Percentiles rank a stretch among this genome's conserved stretches.
Evolutionary conservation across 2,113 vertebrate species (phyloP).

Genomic region (Oenanthe oenanthe): DNA sequence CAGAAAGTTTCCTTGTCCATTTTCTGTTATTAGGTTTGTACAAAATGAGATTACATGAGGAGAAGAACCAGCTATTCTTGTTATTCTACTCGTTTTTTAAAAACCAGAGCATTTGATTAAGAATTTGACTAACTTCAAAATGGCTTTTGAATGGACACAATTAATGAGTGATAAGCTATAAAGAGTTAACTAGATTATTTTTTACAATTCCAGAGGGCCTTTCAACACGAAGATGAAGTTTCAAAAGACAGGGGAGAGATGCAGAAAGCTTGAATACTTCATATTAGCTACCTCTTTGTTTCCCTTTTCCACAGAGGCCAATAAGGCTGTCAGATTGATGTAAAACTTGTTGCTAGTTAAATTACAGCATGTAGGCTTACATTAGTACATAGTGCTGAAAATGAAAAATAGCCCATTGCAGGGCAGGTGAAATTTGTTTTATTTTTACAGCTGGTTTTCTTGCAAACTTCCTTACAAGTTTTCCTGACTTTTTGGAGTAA

Average conservation of each 20-base stretch:
- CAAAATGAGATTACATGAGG: neutral
- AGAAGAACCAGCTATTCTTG: neutral
- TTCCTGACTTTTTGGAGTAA: neutral
- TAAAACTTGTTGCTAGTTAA: conserved; percentile 48
- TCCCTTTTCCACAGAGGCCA: conserved; percentile 46
- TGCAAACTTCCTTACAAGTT: neutral
- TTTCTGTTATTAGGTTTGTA: neutral
- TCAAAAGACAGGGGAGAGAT: neutral
- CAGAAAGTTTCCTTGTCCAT: neutral
- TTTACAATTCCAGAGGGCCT: neutral
- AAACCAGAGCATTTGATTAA: neutral
- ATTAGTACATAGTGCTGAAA: conserved; percentile 24
- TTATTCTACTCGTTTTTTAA: neutral
- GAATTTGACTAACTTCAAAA: neutral
- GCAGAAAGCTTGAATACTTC: neutral
- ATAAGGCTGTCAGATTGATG: conserved; percentile 53
- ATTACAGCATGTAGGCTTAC: conserved; percentile 44
- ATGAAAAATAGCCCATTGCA: conserved; percentile 39
- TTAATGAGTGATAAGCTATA: neutral
- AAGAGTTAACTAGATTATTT: neutral
- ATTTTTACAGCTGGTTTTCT: conserved; percentile 28
- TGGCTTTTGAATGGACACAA: neutral
- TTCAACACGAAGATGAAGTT: neutral
- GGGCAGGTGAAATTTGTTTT: conserved; percentile 43
- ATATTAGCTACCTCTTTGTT: neutral